phyloP scores from a whole-genome alignment of 2,797 vertebrate genomes.

The Orientallactaga sibirica region DNA sequence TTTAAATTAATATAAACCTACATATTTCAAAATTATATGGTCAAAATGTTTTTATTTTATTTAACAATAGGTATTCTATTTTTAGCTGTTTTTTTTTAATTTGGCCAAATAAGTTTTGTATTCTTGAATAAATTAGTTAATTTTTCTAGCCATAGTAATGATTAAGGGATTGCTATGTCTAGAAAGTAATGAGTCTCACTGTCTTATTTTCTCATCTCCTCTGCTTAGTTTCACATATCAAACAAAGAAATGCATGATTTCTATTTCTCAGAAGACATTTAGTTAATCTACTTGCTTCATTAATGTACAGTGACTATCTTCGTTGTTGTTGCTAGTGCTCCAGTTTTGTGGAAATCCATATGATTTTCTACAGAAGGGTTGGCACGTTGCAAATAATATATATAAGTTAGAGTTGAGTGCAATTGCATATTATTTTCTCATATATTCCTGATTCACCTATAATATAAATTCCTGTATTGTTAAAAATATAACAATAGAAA shows the following conservation, averaged over 20 bases:
- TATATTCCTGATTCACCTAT: background rate
- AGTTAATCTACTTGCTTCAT: background rate
- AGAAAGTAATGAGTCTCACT: background rate
- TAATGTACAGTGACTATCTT: background rate
- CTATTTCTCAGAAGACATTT: slow-evolving; percentile 13
- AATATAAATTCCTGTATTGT: background rate
- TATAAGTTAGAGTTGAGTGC: slow-evolving; percentile 14
- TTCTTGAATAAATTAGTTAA: no score
- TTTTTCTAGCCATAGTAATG: background rate
- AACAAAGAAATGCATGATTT: background rate
- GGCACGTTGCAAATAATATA: background rate
- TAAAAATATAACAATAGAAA: background rate
- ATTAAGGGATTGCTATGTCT: background rate
- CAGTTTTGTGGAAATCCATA: background rate
- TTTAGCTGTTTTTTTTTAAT: no score
- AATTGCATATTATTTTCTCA: background rate
- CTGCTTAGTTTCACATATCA: background rate
- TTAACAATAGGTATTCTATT: no score
- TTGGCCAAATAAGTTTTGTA: no score
- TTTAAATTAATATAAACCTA: no score
- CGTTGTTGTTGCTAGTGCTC: background rate
- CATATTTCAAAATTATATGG: no score
- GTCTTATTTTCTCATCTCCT: background rate
- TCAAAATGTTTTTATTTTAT: no score
- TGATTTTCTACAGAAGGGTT: background rate